Evolutionary conservation across 2,797 vertebrate species (phyloP).

Genomic region (Balearica regulorum): DNA sequence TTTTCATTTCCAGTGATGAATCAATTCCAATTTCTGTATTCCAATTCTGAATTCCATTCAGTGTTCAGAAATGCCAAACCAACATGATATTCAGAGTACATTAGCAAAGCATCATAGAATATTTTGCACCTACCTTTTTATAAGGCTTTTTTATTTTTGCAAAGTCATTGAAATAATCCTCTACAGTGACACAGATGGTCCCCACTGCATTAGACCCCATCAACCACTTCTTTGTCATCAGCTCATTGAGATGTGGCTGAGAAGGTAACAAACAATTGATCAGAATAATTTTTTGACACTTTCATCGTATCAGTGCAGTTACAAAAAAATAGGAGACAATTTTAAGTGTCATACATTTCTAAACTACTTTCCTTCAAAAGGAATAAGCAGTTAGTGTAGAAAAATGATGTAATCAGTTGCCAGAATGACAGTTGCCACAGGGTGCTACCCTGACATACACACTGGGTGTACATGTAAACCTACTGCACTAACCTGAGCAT

Average conservation of each 20-base stretch:
- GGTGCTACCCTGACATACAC: background rate
- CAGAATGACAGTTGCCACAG: background rate
- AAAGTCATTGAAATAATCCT: constrained; percentile 98
- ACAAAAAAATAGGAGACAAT: background rate
- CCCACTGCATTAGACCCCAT: constrained; percentile 90
- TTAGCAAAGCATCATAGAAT: background rate
- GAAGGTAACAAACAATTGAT: background rate
- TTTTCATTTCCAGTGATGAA: background rate
- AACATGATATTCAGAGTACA: background rate
- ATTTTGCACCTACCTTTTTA: constrained; percentile 83
- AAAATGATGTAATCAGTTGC: background rate
- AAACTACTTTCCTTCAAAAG: background rate
- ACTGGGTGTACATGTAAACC: background rate
- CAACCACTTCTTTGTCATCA: constrained; percentile 96
- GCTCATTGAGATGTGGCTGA: constrained; percentile 89
- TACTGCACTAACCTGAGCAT: background rate
- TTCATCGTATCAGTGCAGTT: background rate
- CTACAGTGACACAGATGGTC: constrained; percentile 95
- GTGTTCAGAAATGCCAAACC: background rate
- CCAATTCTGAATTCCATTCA: background rate
- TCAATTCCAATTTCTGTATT: background rate
- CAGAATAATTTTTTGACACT: background rate
- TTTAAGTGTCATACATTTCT: background rate
- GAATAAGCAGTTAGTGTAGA: background rate
- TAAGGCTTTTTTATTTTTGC: constrained; percentile 95